Base-by-base conservation (phyloP, 2,888 invertebrate species). In the Scotopteryx bipunctaria region DNA sequence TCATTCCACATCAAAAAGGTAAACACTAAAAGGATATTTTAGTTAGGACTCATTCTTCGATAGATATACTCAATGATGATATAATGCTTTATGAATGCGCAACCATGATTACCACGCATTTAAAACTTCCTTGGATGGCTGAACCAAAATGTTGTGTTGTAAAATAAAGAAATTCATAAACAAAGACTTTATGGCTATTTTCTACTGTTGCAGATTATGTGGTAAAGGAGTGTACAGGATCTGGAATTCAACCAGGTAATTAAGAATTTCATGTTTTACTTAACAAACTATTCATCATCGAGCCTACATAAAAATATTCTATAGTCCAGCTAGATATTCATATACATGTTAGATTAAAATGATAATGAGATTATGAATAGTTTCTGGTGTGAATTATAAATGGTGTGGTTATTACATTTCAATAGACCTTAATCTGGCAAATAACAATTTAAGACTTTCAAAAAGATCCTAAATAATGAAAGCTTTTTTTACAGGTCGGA, bases 81-180 rank as follows among this genome's bases (percentile, higher is more conserved):
- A 86, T 55, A 80, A 86, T 89, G 88, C 87, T 67, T 78, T 60
- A 87, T 89, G 89, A 88, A 86, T 81, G 90, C 83, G 89, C 86
- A 89, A 88, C 86, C 84, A 57, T 90, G 90, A 88, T 90, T 90
- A 90, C 88, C 84, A 89, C 77, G 85, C 88, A 88, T 88, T 83
- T 84, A 71, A 77, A 86, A 88, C 90, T 90, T 90, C 89, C 90
- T 90, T 90, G 90, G 90, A 90, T 90, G 90, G 88, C 90, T 90
- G 90, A 89, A 51, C 45, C 43, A 32, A 2, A 16, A 19, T 15
- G n/a, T 42, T 31, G 3, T 14, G 6, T 5, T n/a, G 3, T 29
- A 0, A 11, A 25, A 19, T 11, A 27, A 4, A 23, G 23, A 13
- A n/a, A 13, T 3, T 11, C 5, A 3, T 4, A 17, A 19, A 33